phyloP scores from a whole-genome alignment of 2,113 vertebrate genomes.

The Romanogobio albipinnatus region DNA sequence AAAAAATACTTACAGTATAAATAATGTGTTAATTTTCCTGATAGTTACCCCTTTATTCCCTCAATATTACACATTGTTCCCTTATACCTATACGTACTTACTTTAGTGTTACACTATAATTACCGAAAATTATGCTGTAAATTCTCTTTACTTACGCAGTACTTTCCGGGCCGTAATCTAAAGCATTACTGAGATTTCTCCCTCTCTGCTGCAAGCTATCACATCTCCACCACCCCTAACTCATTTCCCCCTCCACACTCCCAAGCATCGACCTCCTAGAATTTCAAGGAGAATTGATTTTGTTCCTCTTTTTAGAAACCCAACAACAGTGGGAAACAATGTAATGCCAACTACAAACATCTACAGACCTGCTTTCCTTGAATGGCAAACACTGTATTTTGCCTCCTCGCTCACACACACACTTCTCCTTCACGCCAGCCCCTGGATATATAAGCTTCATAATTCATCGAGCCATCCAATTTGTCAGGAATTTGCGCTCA shows the following conservation, averaged over 20 bases:
- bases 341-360: constrained; percentile 62
- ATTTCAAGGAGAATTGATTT: constrained; percentile 79
- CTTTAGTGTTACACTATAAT: too few relatives aligned
- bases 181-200: constrained; percentile 20
- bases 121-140: too few relatives aligned
- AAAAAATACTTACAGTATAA: too few relatives aligned
- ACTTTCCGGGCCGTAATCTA: too few relatives aligned
- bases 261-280: constrained; percentile 70
- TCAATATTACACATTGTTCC: too few relatives aligned
- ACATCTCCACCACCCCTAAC: constrained; percentile 36
- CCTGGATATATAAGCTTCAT: constrained; percentile 3
- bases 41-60: too few relatives aligned
- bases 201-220: constrained; percentile 41
- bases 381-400: constrained; percentile 65
- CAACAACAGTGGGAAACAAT: constrained; percentile 63
- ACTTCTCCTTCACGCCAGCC: constrained; percentile 19
- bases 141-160: too few relatives aligned
- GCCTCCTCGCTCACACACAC: constrained; percentile 50
- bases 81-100: too few relatives aligned
- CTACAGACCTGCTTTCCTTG: constrained; percentile 67
- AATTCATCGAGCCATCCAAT: constrained; percentile 17
- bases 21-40: too few relatives aligned
- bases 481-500: constrained; percentile 30
- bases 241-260: constrained; percentile 40
- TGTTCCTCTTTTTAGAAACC: constrained; percentile 69